phyloP scores from a whole-genome alignment of 2,113 vertebrate genomes.

The Poicephalus gulielmi region DNA sequence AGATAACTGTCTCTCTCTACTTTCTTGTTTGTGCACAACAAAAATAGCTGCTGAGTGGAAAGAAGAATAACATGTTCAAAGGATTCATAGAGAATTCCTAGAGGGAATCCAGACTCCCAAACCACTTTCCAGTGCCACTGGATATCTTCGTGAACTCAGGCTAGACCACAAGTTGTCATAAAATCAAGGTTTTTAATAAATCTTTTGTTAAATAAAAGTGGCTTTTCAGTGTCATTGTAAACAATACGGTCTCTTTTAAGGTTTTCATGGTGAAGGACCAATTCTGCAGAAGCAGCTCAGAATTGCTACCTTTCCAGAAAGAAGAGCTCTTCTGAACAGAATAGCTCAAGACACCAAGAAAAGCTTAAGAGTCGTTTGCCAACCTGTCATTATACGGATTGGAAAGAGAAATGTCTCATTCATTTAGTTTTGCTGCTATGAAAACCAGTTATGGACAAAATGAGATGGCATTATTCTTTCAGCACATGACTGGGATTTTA shows the following conservation, averaged over 20 bases:
- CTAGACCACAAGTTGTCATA: background rate
- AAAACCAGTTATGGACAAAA: background rate
- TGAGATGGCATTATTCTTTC: background rate
- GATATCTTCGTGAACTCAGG: background rate
- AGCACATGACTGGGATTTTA: background rate
- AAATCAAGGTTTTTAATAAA: background rate
- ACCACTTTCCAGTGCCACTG: background rate
- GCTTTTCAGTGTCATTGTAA: background rate
- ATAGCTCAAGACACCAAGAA: background rate
- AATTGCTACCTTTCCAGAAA: background rate
- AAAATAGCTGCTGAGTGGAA: background rate
- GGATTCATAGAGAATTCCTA: background rate
- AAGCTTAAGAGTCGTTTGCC: background rate
- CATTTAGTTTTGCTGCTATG: background rate
- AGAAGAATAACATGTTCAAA: background rate
- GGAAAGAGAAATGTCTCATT: background rate
- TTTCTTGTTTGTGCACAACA: background rate
- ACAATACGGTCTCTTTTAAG: background rate
- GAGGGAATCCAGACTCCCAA: background rate
- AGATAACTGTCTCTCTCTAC: background rate
- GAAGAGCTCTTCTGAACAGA: background rate
- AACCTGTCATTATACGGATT: background rate
- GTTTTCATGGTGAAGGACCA: background rate
- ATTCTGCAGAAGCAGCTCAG: background rate
- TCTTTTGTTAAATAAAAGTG: background rate